phyloP scores from a whole-genome alignment of 2,888 invertebrate species.

The Pseudanteris insignis region DNA sequence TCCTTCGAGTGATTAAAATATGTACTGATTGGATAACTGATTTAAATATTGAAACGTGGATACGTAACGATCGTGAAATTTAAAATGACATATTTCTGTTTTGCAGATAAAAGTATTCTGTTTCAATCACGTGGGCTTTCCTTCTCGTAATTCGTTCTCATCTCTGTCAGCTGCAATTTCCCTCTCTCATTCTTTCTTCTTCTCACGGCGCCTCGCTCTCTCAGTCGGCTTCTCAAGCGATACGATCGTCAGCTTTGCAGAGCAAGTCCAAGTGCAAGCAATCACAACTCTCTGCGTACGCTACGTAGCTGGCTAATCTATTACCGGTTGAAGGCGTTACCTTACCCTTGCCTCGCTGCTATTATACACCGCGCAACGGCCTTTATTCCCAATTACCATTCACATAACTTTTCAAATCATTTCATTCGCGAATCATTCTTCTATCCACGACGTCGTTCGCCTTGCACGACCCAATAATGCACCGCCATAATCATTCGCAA shows the following conservation, averaged over 20 bases:
- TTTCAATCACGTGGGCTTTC: conserved; percentile 41
- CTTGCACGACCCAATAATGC: too few relatives aligned
- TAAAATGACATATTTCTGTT: conserved; percentile 23
- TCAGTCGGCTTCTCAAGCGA: conserved; percentile 21
- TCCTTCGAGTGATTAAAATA: too few relatives aligned
- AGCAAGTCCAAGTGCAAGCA: conserved; percentile 56
- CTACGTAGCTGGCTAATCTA: conserved; percentile 49
- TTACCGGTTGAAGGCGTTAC: conserved; percentile 52
- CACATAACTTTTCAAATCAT: conserved; percentile 39
- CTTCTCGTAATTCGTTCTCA: conserved; percentile 13
- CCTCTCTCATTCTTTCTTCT: conserved; percentile 7
- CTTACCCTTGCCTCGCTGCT: conserved; percentile 47
- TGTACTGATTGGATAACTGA: too few relatives aligned
- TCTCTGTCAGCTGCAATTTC: not conserved
- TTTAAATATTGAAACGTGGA: too few relatives aligned
- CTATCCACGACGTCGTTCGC: conserved; percentile 10
- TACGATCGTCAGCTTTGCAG: conserved; percentile 45
- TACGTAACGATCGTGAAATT: conserved; percentile 1
- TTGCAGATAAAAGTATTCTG: conserved; percentile 29
- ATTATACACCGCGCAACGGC: conserved; percentile 46
- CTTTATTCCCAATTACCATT: conserved; percentile 46
- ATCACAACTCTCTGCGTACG: conserved; percentile 48
- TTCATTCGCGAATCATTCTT: conserved; percentile 34
- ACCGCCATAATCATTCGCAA: too few relatives aligned
- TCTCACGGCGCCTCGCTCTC: conserved; percentile 16